These are phyloP conservation scores for Lacanobia wlatinum DNA, from an alignment of 2,888 invertebrate species.

Conservation along the genomic window DNA sequence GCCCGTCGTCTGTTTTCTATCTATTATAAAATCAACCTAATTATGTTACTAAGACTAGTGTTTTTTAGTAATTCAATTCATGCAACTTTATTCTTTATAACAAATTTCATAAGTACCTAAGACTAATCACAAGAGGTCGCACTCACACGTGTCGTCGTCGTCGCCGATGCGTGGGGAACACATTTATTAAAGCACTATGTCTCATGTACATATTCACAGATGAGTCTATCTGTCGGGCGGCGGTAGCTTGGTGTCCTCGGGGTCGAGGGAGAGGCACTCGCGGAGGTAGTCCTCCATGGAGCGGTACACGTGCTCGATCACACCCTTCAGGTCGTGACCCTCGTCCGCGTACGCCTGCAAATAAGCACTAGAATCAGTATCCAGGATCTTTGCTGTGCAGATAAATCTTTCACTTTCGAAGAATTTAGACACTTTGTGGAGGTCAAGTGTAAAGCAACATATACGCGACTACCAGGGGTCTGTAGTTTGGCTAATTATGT, in stretches of 20 bases:
- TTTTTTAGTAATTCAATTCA: constrained; percentile 71
- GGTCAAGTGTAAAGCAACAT: too few species aligned
- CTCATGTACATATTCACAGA: constrained; percentile 89
- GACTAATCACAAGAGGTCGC: constrained; percentile 67
- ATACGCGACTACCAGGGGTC: too few species aligned
- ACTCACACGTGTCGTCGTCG: constrained; percentile 61
- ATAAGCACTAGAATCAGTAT: not conserved
- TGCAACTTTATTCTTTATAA: constrained; percentile 72
- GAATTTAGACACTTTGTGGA: too few species aligned
- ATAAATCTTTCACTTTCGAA: too few species aligned
- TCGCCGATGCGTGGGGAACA: constrained; percentile 83
- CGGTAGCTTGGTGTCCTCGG: constrained; percentile 93
- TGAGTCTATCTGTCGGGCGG: constrained; percentile 89
- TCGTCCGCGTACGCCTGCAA: constrained; percentile 97
- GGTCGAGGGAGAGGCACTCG: constrained; percentile 97
- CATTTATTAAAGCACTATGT: constrained; percentile 89
- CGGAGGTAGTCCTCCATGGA: constrained; percentile 98
- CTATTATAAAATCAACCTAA: constrained; percentile 75
- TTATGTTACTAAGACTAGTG: constrained; percentile 71
- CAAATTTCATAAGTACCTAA: constrained; percentile 78
- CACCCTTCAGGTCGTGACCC: constrained; percentile 96
- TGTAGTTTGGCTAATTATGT: too few species aligned
- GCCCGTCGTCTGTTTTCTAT: constrained; percentile 69
- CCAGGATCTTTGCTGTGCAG: too few species aligned
- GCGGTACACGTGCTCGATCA: constrained; percentile 97